Base-by-base conservation (phyloP, 2,888 invertebrate genomes). In the Macrosoma leucophasiata region DNA sequence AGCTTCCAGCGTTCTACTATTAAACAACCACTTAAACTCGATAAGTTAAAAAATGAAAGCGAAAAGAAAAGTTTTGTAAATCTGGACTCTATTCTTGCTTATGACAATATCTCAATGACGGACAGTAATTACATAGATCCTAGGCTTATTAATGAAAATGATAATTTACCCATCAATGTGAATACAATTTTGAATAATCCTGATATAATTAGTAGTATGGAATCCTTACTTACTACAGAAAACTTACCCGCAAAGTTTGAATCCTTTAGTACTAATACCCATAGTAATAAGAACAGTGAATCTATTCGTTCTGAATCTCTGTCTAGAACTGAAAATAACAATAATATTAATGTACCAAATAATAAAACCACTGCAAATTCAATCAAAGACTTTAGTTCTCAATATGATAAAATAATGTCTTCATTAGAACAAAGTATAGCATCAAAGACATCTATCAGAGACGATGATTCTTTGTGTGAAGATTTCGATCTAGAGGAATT, bases 131-230 rank as follows among this genome's bases (percentile, higher is more conserved):
- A 84, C 41, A 84, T 88, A 40, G 88, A 88, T 59, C 87, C 87
- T 14, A 74, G 84, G 50, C 76, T 91, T 36, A 91, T 91, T 36
- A 91, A 91, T 64, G 88, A 89, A 70, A 89, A 88, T 62, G 90
- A 91, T 64, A 90, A 90, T 72, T 74, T 91, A 29, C 86, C 89
- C 10, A 87, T 90, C 19, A 85, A 84, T 52, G 82, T 86, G 10
- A 84, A 79, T 44, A 85, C 79, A 13, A 74, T 85, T 47, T 54
- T 82, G 45, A 79, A 84, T 51, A 85, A 85, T 46, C 82, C 85
- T 10, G 84, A 82, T 39, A 81, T 85, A 13, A 76, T 84, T 25
- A 84, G 84, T 52, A 85, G 85, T 48, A 79, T 84, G 76, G 85
- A 85, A 58, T 85, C 85, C 30, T 62, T 85, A 42, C 63, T 78